A percentile compares a stretch with the other conserved stretches of the same genome.
phyloP scores from a whole-genome alignment of 2,113 vertebrate species.

The Micronycteris hirsuta region DNA sequence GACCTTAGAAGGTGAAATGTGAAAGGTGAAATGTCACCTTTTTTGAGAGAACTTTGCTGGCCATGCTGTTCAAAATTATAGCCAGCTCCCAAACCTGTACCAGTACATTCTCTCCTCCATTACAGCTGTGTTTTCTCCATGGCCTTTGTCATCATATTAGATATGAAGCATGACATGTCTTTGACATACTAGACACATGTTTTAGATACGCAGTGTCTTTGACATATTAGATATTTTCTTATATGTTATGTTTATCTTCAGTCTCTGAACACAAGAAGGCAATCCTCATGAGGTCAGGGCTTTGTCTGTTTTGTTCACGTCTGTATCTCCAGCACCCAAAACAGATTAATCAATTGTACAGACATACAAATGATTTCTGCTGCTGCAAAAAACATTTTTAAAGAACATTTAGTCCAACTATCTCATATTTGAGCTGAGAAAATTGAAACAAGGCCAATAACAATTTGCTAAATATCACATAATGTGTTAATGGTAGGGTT shows the following conservation, averaged over 20 bases:
- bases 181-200: too few species aligned
- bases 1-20: too few species aligned
- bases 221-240: neutral
- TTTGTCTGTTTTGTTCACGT: neutral
- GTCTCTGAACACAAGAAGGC: neutral
- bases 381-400: neutral
- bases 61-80: neutral
- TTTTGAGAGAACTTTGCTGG: neutral
- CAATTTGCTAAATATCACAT: neutral
- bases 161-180: too few species aligned
- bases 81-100: neutral
- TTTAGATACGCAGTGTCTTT: too few species aligned
- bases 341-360: neutral
- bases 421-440: neutral
- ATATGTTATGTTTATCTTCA: neutral
- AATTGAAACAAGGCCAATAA: neutral
- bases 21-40: neutral
- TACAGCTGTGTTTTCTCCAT: neutral
- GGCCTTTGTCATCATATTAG: neutral
- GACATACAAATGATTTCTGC: neutral
- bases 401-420: neutral
- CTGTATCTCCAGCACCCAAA: neutral
- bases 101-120: neutral
- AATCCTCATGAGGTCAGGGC: neutral
- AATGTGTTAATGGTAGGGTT: neutral